These are phyloP conservation scores for Chloroclysta siterata DNA, from an alignment of 2,888 invertebrate genomes.

Conservation along the genomic window DNA sequence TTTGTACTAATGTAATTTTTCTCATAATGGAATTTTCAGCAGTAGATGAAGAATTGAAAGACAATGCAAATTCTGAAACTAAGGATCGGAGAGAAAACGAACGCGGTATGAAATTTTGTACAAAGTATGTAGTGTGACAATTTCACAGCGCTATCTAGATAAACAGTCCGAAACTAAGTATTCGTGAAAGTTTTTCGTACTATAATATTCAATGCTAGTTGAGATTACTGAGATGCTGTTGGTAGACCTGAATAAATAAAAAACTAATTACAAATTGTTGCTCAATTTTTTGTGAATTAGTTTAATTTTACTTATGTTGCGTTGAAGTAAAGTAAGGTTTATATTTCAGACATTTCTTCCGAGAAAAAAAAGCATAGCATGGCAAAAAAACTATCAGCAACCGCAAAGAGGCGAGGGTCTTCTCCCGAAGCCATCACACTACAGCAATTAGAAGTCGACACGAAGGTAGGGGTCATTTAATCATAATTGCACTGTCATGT, in stretches of 20 bases:
- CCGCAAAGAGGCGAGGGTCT: slow-evolving; percentile 51
- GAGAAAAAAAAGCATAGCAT: slow-evolving; percentile 57
- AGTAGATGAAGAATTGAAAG: slow-evolving; percentile 60
- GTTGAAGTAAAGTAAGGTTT: background rate
- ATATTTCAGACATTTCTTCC: slow-evolving; percentile 52
- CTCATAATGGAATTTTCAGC: slow-evolving; percentile 43
- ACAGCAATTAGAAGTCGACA: slow-evolving; percentile 48
- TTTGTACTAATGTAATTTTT: too few species aligned
- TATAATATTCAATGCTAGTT: too few species aligned
- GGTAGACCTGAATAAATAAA: too few species aligned
- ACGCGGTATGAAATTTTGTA: slow-evolving; percentile 47
- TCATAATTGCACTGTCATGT: slow-evolving; percentile 39
- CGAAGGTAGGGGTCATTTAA: slow-evolving; percentile 53
- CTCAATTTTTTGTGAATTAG: background rate
- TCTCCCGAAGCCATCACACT: slow-evolving; percentile 60
- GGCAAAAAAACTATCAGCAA: slow-evolving; percentile 58
- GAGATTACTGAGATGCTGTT: too few species aligned
- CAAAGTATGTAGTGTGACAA: too few species aligned
- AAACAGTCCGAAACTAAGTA: too few species aligned
- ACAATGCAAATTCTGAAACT: slow-evolving; percentile 45
- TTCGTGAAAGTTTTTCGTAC: too few species aligned
- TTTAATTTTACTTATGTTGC: background rate
- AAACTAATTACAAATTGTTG: too few species aligned
- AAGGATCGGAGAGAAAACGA: slow-evolving; percentile 53
- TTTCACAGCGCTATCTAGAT: too few species aligned